Evolutionary conservation across 2,797 vertebrate species (phyloP).

Genomic region (Carduelis carduelis): DNA sequence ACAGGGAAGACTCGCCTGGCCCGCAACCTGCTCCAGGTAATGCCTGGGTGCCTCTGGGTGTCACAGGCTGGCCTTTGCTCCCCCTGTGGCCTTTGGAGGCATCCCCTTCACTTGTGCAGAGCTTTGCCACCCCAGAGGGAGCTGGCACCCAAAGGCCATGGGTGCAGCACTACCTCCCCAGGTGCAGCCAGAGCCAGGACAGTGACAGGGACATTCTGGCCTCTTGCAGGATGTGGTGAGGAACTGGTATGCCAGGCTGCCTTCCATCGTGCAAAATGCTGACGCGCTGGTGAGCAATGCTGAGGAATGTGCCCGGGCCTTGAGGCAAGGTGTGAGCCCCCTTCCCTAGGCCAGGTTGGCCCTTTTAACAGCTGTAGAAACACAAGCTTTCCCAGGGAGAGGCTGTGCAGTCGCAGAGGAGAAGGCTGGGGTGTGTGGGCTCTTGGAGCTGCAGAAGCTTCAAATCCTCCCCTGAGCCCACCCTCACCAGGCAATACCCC

Average conservation of each 20-base stretch:
- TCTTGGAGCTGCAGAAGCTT: background rate
- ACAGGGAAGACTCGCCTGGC: slow-evolving; percentile 94
- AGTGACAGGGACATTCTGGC: background rate
- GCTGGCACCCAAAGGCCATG: background rate
- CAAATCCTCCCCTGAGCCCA: background rate
- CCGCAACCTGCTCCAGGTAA: slow-evolving; percentile 93
- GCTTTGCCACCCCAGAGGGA: background rate
- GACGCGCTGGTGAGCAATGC: slow-evolving; percentile 83
- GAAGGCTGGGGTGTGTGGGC: accelerated
- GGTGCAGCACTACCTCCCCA: background rate
- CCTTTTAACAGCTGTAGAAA: background rate
- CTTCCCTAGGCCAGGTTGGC: background rate
- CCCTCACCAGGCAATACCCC: background rate
- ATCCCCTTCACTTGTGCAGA: background rate
- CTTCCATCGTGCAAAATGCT: slow-evolving; percentile 80
- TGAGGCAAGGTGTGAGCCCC: slow-evolving; percentile 78
- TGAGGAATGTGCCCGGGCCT: slow-evolving; percentile 83
- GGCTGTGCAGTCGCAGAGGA: background rate
- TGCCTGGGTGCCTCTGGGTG: background rate
- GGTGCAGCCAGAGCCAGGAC: background rate
- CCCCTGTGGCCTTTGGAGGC: background rate
- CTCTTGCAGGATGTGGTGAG: slow-evolving; percentile 88
- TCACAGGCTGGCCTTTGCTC: background rate
- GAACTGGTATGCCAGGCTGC: slow-evolving; percentile 91
- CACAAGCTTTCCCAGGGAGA: accelerated